Base-by-base conservation (phyloP, 2,888 invertebrate species). In the Spisula subtruncata region DNA sequence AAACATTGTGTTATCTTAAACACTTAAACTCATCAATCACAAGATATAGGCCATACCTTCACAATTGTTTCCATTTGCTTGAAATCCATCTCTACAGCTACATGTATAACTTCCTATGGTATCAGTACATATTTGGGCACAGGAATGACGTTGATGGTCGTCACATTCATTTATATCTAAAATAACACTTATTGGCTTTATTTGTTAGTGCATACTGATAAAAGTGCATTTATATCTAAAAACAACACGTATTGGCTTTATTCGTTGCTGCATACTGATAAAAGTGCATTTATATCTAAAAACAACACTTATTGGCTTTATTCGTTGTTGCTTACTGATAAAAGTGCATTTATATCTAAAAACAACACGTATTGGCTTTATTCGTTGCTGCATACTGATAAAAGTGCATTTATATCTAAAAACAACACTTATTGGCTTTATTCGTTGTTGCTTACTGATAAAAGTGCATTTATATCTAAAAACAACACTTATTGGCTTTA, bases 1-100 rank as follows among this genome's bases (percentile, higher is more conserved):
- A 41, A 2, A 41, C 4, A 5, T 2, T 41, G 41, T 8, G 41
- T 8, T 41, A 5, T 8, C 41, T 41, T 41, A 41, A 8, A 41
- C 41, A 41, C 2, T 8, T 41, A 41, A n/a, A n/a, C 8, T 41
- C 2, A 5, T 41, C 41, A 41, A 41, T 41, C 41, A 41, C 41
- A 41, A 5, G 2, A 41, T 41, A 41, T 8, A 41, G 41, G 56
- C 29, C 35, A 46, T 83, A 83, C 83, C 71, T 46, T 25, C 35
- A 41, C 83, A 83, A 20, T 2, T 46, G 41, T 71, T 46, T 32
- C 48, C 83, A 71, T 71, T 29, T 25, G 12, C 10, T 46, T 41
- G 60, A 71, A 87, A 93, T 29, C 93, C 93, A 20, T 60, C 71
- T 41, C 41, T 20, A 88, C 93, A 93, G 14, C 81, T 54, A 85